phyloP scores from a whole-genome alignment of 2,113 vertebrate genomes.

The Aramus guarauna region DNA sequence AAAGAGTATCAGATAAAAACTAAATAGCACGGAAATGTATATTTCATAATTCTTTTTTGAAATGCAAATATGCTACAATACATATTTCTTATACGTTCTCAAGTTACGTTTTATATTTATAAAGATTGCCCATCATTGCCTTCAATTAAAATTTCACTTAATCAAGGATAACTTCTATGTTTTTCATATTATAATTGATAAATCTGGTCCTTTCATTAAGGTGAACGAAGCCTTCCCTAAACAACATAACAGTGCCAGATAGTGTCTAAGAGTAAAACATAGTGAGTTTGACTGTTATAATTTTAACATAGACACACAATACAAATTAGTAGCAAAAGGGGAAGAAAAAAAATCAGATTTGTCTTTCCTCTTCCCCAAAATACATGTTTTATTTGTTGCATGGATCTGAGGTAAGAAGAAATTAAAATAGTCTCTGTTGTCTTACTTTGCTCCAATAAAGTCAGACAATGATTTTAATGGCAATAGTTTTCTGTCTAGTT shows the following conservation, averaged over 20 bases:
- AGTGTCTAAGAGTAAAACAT: not conserved
- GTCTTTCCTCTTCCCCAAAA: not conserved
- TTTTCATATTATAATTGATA: slow-evolving; percentile 15
- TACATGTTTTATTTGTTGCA: not conserved
- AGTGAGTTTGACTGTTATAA: not conserved
- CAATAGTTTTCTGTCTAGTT: not conserved
- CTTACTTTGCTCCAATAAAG: not conserved
- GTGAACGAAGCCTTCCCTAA: not conserved
- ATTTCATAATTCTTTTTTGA: slow-evolving; percentile 30
- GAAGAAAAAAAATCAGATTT: not conserved
- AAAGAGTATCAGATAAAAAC: slow-evolving; percentile 42
- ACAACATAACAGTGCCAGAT: not conserved
- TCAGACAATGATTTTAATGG: not conserved
- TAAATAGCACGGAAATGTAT: slow-evolving; percentile 20
- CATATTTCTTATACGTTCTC: not conserved
- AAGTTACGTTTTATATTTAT: slow-evolving; percentile 1
- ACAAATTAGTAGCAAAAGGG: not conserved
- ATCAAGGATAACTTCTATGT: not conserved
- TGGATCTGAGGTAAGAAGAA: not conserved
- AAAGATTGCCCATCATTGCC: not conserved
- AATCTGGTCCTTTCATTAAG: slow-evolving; percentile 7
- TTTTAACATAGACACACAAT: not conserved
- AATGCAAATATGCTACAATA: slow-evolving; percentile 26
- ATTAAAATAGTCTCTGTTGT: not conserved
- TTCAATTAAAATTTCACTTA: slow-evolving; percentile 30